A percentile compares a stretch with the other conserved stretches of the same genome.
These are phyloP conservation scores for Coturnix japonica DNA, from an alignment of 2,113 vertebrate species.

Conservation along the genomic window DNA sequence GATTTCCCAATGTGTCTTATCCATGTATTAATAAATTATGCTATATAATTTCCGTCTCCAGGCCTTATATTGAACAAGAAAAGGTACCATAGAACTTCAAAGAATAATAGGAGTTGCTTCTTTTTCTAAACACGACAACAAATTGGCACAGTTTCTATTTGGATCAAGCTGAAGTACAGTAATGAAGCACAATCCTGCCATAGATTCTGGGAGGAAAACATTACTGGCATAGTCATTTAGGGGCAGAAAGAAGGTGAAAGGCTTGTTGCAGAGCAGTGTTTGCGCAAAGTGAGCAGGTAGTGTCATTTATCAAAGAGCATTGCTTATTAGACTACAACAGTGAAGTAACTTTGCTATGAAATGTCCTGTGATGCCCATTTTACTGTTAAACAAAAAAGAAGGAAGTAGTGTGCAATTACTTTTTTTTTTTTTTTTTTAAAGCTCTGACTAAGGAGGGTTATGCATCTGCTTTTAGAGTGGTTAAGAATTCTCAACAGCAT, in stretches of 20 bases:
- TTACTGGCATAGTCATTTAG: neutral
- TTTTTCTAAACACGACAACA: neutral
- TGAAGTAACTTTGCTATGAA: neutral
- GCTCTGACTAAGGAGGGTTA: neutral
- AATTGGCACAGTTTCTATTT: neutral
- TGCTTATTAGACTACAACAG: too few species aligned
- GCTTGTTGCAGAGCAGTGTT: neutral
- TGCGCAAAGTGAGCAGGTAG: neutral
- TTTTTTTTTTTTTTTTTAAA: neutral
- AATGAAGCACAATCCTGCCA: neutral
- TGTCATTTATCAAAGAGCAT: neutral
- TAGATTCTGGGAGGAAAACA: neutral
- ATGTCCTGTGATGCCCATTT: neutral
- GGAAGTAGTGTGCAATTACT: neutral
- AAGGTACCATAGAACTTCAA: neutral
- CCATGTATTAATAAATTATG: neutral
- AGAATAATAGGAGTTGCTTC: neutral
- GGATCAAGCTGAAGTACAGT: neutral
- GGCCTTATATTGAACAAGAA: neutral
- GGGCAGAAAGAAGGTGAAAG: neutral
- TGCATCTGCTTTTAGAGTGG: neutral
- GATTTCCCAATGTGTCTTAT: neutral
- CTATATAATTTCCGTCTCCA: too few species aligned
- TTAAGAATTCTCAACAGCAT: neutral
- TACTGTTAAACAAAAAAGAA: neutral